These are phyloP conservation scores for Hypothenemus hampei DNA, from an alignment of 1,140 invertebrate genomes.

Conservation along the genomic window DNA sequence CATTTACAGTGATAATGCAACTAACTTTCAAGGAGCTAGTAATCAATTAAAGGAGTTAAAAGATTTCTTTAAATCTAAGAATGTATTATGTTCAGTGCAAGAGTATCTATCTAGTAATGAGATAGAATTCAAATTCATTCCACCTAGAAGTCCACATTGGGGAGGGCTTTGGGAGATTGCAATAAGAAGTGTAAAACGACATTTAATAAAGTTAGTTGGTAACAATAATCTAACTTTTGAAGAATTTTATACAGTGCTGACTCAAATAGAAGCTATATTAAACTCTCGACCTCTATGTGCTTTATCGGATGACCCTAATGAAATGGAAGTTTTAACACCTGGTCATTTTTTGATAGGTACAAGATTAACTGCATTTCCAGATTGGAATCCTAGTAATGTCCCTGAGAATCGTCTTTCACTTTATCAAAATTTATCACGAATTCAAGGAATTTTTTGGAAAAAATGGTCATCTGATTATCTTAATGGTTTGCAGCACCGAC, in stretches of 20 bases:
- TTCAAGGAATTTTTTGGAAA: too few relatives aligned
- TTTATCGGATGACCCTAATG: slow-evolving; percentile 34
- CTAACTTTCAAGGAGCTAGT: slow-evolving; percentile 17
- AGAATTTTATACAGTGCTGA: slow-evolving; percentile 32
- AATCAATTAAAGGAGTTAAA: slow-evolving; percentile 14
- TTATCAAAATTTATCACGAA: too few relatives aligned
- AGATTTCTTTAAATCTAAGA: slow-evolving; percentile 3
- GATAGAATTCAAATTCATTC: slow-evolving; percentile 35
- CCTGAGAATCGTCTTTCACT: slow-evolving; percentile 25
- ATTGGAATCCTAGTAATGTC: slow-evolving; percentile 8
- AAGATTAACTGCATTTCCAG: slow-evolving; percentile 31
- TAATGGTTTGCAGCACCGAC: too few relatives aligned
- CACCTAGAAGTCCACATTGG: slow-evolving; percentile 35
- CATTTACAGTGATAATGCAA: slow-evolving; percentile 24
- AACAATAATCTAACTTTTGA: slow-evolving; percentile 37
- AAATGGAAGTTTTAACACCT: slow-evolving; percentile 36
- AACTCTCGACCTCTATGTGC: slow-evolving; percentile 41
- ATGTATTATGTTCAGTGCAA: background rate
- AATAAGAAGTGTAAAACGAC: slow-evolving; percentile 36
- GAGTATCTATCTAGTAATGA: background rate
- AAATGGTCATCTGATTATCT: too few relatives aligned
- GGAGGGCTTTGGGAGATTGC: slow-evolving; percentile 36
- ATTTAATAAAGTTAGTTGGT: slow-evolving; percentile 35
- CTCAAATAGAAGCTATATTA: slow-evolving; percentile 34
- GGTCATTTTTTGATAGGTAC: slow-evolving; percentile 44